Base-by-base conservation (phyloP, 2,113 vertebrate species). In the Neolamprologus longior region DNA sequence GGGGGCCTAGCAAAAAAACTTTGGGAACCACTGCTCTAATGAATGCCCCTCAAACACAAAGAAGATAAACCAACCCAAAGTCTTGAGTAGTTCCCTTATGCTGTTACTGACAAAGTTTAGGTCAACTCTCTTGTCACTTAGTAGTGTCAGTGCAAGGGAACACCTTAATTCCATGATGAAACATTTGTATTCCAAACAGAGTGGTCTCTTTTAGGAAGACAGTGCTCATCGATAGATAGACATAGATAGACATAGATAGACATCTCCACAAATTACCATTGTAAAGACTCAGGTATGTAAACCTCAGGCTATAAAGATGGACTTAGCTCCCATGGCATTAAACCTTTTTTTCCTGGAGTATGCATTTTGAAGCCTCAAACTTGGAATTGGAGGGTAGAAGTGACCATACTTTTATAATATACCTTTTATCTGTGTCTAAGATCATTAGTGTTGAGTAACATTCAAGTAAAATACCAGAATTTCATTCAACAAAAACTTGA, bases 1-100 rank as follows among this genome's bases (percentile, higher is more conserved):
- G 10, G 10, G 10, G n/a, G 2, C 52, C 52, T 21, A 54, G 10
- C 52, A 7, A 54, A 54, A 52, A 6, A 53, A 21, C 52, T 21
- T 6, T 21, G 52, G 52, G n/a, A 54, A 54, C 52, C n/a, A 54
- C 52, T 54, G 52, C 3, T 45, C 37, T 45, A 71, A 7, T 71
- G 12, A 0, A 42, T 71, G 66, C 7, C 0, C 5, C 0, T 14
- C 37, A 45, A 15, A 15, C 7, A 42, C 37, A 71, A 6, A 45
- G 37, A 42, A 71, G 40, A 71, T 71, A 42, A 42, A 24, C 66
- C 37, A 26, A 24, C 7, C 10, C 12, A 5, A 40, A 40, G 7
- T 24, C 35, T 71, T 71, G 66, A 71, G 66, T 40, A 42, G 35
- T 0, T 42, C 66, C 7, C 12, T 15, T 6, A 6, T 9, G n/a